Base-by-base conservation (phyloP, 2,888 invertebrate genomes). In the Clanis bilineata region DNA sequence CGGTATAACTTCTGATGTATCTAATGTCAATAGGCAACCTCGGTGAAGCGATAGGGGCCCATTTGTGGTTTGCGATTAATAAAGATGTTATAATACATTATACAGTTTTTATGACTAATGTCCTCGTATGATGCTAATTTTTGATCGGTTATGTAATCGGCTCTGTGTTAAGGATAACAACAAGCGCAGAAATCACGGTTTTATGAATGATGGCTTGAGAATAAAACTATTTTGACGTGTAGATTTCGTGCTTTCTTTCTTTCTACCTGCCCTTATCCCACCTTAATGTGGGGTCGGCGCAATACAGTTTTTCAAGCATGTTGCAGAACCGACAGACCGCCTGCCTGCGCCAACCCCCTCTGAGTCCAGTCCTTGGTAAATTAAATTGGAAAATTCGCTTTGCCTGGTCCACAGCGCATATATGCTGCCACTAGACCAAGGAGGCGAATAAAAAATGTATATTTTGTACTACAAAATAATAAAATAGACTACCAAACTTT, bases 1-100 rank as follows among this genome's bases (percentile, higher is more conserved):
- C 87, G 88, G 86, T 79, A 85, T 77, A 79, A 81, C 80, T 67
- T 78, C 71, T 85, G 82, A 83, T 85, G 82, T 83, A 83, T 85
- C 81, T 83, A 82, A 83, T 79, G 71, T 80, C 74, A 77, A 79
- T 79, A 76, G 72, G 66, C 67, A 70, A 67, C 64, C 65, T 63
- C 64, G 62, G 59, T 68, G 63, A 69, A 69, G 70, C 69, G 61
- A 66, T 64, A 69, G 69, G 64, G 74, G 66, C 71, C 70, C 72
- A 67, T 68, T 69, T 72, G 69, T 68, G 73, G 71, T 66, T 65
- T 64, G 54, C 66, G 68, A 67, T 18, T 70, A 64, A 66, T 65
- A 67, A 66, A 28, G 64, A 57, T 56, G 44, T 38, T 60, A 57
- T 61, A 47, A 36, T 25, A 55, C 22, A 55, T 56, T 45, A 22